A percentile compares a stretch with the other conserved stretches of the same genome.
Conservation (phyloP, 1,140 invertebrate genomes). For the Sycophaga agraensis region DNA sequence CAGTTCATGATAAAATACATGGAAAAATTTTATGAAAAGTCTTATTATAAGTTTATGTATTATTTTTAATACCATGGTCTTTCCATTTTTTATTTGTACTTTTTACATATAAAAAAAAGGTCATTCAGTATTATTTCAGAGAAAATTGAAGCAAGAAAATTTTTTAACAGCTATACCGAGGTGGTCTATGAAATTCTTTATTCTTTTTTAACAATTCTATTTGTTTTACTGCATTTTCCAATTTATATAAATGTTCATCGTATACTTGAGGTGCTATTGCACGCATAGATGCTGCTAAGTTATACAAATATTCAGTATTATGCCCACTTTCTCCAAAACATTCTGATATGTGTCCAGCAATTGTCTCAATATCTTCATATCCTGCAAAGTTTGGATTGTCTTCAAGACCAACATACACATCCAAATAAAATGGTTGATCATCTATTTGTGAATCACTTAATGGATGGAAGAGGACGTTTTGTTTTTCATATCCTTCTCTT, state of each 20-base stretch:
- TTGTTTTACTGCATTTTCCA: slow-evolving; percentile 67
- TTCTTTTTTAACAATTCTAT: slow-evolving; percentile 36
- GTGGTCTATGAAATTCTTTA: slow-evolving; percentile 26
- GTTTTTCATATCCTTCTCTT: slow-evolving; percentile 82
- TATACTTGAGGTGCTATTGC: slow-evolving; percentile 68
- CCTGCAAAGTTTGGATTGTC: slow-evolving; percentile 80
- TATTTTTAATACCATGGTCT: neutral
- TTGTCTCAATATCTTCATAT: slow-evolving; percentile 70
- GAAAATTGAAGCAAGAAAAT: slow-evolving; percentile 3
- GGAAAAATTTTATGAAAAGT: no score
- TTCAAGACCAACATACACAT: slow-evolving; percentile 80
- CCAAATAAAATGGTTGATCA: slow-evolving; percentile 66
- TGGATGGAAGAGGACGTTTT: slow-evolving; percentile 71
- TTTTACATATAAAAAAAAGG: neutral
- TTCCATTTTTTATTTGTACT: neutral
- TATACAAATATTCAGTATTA: slow-evolving; percentile 87
- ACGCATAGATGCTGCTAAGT: slow-evolving; percentile 78
- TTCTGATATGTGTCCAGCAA: slow-evolving; percentile 75
- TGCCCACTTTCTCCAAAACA: slow-evolving; percentile 79
- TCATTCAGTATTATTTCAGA: neutral
- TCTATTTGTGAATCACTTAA: slow-evolving; percentile 31
- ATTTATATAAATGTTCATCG: slow-evolving; percentile 75
- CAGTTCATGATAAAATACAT: no score
- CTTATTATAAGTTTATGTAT: no score
- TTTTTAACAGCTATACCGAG: slow-evolving; percentile 18